Conservation (phyloP, 2,888 invertebrate genomes). For the Drosophila limbata region DNA sequence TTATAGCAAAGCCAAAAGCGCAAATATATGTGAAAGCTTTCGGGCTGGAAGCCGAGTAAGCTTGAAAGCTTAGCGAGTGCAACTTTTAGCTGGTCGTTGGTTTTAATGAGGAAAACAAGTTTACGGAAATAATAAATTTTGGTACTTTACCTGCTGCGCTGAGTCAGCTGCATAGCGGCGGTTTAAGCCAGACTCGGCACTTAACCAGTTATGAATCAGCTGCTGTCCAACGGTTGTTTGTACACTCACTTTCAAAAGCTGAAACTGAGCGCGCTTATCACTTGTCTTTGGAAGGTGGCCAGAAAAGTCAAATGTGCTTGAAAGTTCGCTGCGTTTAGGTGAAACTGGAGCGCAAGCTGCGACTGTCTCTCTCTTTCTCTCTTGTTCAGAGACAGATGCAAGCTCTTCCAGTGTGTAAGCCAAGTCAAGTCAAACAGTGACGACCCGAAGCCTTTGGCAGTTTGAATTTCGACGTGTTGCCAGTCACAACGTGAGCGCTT, state of each 20-base stretch:
- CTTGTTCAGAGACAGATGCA: constrained; percentile 29
- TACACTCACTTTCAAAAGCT: constrained; percentile 2
- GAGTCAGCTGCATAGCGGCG: constrained; percentile 39
- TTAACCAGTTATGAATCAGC: constrained; percentile 11
- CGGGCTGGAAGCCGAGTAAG: constrained; percentile 23
- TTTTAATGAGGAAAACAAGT: not conserved
- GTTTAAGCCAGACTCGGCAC: constrained; percentile 21
- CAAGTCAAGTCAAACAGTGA: constrained; percentile 33
- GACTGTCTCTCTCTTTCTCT: constrained; percentile 26
- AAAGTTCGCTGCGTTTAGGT: constrained; percentile 34
- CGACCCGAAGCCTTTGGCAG: constrained; percentile 58
- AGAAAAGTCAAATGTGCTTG: constrained; percentile 52
- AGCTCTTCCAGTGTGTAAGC: constrained; percentile 61
- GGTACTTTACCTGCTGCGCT: constrained; percentile 19
- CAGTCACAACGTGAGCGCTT: constrained; percentile 71
- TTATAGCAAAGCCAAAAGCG: constrained; percentile 22
- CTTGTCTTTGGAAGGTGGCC: constrained; percentile 26
- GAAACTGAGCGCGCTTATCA: constrained; percentile 49
- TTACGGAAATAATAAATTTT: not conserved
- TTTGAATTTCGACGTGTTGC: constrained; percentile 76
- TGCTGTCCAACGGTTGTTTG: not conserved
- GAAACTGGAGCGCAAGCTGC: constrained; percentile 56
- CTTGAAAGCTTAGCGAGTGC: constrained; percentile 48
- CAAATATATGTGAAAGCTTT: constrained; percentile 26
- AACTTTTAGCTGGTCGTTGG: constrained; percentile 3